A percentile compares a stretch with the other conserved stretches of the same genome.
These are phyloP conservation scores for Aphelinus certus DNA, from an alignment of 1,140 invertebrate species.

Conservation along the genomic window DNA sequence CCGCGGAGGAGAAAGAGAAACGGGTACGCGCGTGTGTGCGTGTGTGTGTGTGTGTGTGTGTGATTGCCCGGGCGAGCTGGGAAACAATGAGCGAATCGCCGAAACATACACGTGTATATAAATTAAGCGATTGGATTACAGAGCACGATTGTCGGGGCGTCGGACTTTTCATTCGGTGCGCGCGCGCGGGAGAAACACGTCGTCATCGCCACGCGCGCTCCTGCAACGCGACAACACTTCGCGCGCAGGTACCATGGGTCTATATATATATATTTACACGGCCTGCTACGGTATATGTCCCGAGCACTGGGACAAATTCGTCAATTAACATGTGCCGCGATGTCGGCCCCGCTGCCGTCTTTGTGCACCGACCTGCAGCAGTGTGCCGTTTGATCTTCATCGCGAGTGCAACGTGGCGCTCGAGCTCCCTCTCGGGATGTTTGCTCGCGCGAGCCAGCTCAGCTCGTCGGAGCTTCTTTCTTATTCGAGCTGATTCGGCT, in stretches of 20 bases:
- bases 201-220: neutral
- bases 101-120: neutral
- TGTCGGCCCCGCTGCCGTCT: slow-evolving; percentile 14
- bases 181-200: no score
- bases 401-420: neutral
- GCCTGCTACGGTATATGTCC: slow-evolving; percentile 36
- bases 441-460: no score
- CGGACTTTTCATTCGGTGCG: slow-evolving; percentile 1
- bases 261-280: no score
- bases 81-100: neutral
- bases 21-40: no score
- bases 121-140: slow-evolving; percentile 12
- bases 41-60: no score
- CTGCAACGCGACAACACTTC: slow-evolving; percentile 41
- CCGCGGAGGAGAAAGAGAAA: no score
- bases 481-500: no score
- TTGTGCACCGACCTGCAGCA: neutral
- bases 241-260: slow-evolving; percentile 41
- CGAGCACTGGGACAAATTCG: slow-evolving; percentile 37
- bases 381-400: neutral
- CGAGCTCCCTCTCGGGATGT: no score
- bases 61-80: neutral
- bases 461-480: no score
- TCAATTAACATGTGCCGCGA: slow-evolving; percentile 46
- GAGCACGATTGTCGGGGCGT: slow-evolving; percentile 1